Percentiles rank a stretch among this genome's conserved stretches.
These are phyloP conservation scores for Ctenosaura bakeri DNA, from an alignment of 2,797 vertebrate species.

Conservation along the genomic window DNA sequence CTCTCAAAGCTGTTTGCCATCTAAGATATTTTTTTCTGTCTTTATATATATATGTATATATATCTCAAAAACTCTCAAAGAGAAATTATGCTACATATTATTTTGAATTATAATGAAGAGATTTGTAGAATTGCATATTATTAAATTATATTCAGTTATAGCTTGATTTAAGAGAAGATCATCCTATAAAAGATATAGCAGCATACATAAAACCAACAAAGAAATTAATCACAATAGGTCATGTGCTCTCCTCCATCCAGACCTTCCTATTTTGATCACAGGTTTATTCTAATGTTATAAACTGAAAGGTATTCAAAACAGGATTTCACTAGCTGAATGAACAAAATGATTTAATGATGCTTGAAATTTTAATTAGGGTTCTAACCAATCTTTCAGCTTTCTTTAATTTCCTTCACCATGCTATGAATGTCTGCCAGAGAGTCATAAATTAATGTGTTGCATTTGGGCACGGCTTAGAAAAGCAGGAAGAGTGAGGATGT, in stretches of 20 bases:
- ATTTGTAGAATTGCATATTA: no score
- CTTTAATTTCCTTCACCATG: slow-evolving; percentile 36
- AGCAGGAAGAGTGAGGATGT: slow-evolving; percentile 4
- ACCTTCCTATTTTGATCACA: background rate
- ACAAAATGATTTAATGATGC: slow-evolving; percentile 44
- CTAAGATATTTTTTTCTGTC: background rate
- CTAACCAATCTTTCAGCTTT: slow-evolving; percentile 39
- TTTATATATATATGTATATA: background rate
- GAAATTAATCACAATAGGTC: background rate
- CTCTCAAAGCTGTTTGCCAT: background rate
- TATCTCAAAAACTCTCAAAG: no score
- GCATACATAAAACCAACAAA: background rate
- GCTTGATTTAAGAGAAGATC: background rate
- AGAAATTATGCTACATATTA: no score
- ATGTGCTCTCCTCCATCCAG: background rate
- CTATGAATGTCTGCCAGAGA: slow-evolving; percentile 22
- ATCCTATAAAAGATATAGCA: background rate
- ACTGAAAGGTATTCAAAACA: slow-evolving; percentile 23
- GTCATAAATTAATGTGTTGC: slow-evolving; percentile 28
- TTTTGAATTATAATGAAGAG: no score
- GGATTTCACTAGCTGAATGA: background rate
- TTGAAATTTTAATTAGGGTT: slow-evolving; percentile 50
- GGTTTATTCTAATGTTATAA: background rate
- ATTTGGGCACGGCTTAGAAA: slow-evolving; percentile 15
- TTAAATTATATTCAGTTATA: background rate